phyloP scores from a whole-genome alignment of 2,888 invertebrate genomes.

The Apotomis turbidana region DNA sequence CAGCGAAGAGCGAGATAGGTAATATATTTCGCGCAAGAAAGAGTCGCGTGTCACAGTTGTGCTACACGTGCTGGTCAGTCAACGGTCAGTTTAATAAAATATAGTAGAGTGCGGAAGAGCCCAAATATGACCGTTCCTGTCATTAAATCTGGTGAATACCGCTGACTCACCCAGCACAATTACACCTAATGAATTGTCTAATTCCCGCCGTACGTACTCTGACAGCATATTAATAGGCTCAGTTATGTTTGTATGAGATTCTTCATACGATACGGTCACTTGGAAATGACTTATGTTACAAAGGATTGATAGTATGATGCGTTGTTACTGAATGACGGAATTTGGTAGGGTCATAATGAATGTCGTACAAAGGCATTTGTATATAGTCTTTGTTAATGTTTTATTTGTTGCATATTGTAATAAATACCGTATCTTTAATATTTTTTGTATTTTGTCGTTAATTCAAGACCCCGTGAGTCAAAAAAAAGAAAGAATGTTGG shows the following conservation, averaged over 20 bases:
- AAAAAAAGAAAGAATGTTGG: background rate
- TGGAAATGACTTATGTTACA: conserved; percentile 22
- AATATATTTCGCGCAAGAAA: no score
- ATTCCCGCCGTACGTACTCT: conserved; percentile 64
- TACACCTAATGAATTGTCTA: conserved; percentile 80
- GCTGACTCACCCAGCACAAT: conserved; percentile 77
- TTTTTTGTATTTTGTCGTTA: background rate
- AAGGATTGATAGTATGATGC: conserved; percentile 16
- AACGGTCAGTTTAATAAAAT: background rate
- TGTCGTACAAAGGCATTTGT: conserved; percentile 12
- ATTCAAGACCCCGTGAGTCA: background rate
- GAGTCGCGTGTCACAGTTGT: background rate
- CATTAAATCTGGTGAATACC: conserved; percentile 47
- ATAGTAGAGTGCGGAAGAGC: conserved; percentile 23
- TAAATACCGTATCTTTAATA: background rate
- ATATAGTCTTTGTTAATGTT: conserved; percentile 3
- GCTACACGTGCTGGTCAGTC: no score
- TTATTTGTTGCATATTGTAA: background rate
- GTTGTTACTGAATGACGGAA: conserved; percentile 4
- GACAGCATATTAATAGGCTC: conserved; percentile 67
- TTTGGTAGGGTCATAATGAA: conserved; percentile 1
- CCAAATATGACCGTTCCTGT: conserved; percentile 48
- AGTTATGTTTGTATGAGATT: conserved; percentile 49
- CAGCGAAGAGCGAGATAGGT: no score
- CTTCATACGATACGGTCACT: conserved; percentile 47